Base-by-base conservation (phyloP, 2,113 vertebrate species). In the Lepus timidus region DNA sequence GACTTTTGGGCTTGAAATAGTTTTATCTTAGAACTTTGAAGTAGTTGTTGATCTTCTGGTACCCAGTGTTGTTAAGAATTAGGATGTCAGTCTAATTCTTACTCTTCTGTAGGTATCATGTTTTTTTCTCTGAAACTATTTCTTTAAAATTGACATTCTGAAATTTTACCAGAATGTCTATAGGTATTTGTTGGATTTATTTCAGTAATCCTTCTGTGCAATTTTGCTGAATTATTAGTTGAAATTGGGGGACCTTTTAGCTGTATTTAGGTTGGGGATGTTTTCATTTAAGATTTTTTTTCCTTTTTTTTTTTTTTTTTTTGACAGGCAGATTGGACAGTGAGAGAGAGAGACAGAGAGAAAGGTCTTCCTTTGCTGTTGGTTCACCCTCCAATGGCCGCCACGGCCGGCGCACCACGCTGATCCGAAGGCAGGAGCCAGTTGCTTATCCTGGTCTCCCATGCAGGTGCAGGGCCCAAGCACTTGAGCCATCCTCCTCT, bases 11-110 rank as follows among this genome's bases (percentile, higher is more conserved):
- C 79, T 95, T 39, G 52, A 85, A 92, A 75, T 62, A 86, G n/a
- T 74, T 92, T 62, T 17, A 31, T 79, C 67, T 49, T 52, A 91
- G 68, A 96, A 96, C 22, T 85, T 93, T 52, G 51, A 91, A 91
- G 52, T 73, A 82, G 2, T 67, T 82, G 6, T 25, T n/a, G 86
- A 12, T 67, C 23, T 97, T 96, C 10, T 75, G 73, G 27, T 52
- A 85, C 78, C 9, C 19, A 65, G 49, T 92, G 51, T 92, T 79
- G 6, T 84, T 89, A 80, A 93, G 62, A 89, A 79, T 55, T 52
- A 31, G 79, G 31, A 29, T 68, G 20, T 76, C 19, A 27, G 0
- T 67, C 27, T 91, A 27, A 70, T 92, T 91, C 58, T 87, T 76
- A 29, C 1, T 75, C 16, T 88, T 88, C 80, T 88, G 52, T 91